Evolutionary conservation across 2,888 invertebrate genomes (phyloP), one percentile per base, ranked within the genome.

Genomic region (Cantharis rufa): DNA sequence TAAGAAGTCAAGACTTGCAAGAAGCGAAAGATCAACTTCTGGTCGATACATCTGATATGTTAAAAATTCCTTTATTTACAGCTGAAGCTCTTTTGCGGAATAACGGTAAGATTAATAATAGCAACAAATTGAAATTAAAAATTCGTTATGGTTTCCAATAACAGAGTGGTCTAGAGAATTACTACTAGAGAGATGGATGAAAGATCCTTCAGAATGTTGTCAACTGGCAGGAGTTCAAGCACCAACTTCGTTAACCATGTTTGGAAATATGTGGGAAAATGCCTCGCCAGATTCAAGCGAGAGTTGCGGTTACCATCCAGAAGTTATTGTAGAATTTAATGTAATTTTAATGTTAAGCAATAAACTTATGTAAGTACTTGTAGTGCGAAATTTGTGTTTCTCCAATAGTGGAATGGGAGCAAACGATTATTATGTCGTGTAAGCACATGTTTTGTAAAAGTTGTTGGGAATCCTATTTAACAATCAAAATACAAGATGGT

Each of bases 31-130:
- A 93, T 84, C 91, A 92, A 83, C 88, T 93, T 71, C 86, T 93
- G 48, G 92, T 93, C 21, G 93, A 93, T 85, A 93, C 93, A 2
- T 92, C 93, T 7, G 93, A 93, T 86, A 93, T 93, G 93, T 88
- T 93, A 66, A 91, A 92, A 85, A 91, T 93, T 70, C 92, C 93
- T 3, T 88, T 93, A 64, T 93, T 93, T 85, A 92, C 93, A 72
- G 93, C 93, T 28, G 93, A 93, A 86, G 93, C 92, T 28, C 86
- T 93, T 69, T 88, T 93, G 21, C 86, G 93, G 80, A 91, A 92
- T 83, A 91, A 93, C 86, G 93, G 93, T 92, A 85, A 84, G 85
- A 64, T 32, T 32, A 61, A 70, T 15, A 15, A 69, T 16, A 10
- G 3, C 4, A 7, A 10, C n/a, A n/a, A 32, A 71, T 11, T 15